A percentile compares a stretch with the other conserved stretches of the same genome.
Evolutionary conservation across 2,113 vertebrate genomes (phyloP).

Genomic region (Cyanoramphus novaezelandiae): DNA sequence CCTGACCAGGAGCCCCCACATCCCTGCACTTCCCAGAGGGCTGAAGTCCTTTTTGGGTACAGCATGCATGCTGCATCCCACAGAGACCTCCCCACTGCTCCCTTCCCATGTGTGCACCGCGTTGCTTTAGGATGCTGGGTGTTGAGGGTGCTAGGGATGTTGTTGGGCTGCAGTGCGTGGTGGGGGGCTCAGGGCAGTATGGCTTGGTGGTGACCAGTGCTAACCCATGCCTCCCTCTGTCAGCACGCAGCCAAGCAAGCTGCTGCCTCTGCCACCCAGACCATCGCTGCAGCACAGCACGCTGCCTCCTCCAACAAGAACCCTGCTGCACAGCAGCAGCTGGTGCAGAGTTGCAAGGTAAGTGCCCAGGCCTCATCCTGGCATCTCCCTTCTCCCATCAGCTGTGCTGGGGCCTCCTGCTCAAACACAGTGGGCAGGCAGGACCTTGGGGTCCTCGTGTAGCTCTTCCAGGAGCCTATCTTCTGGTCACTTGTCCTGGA

Average conservation of each 20-base stretch:
- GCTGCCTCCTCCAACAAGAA: slow-evolving; percentile 90
- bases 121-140: background rate
- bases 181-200: accelerated
- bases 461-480: background rate
- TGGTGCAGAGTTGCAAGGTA: slow-evolving; percentile 97
- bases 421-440: background rate
- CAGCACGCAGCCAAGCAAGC: slow-evolving; percentile 94
- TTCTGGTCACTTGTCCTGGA: background rate
- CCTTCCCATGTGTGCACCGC: background rate
- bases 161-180: accelerated
- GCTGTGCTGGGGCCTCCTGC: accelerated
- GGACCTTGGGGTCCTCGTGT: background rate
- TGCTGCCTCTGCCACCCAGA: slow-evolving; percentile 91
- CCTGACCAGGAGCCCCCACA: accelerated
- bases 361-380: background rate
- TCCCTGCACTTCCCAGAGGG: background rate
- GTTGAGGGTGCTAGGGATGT: accelerated
- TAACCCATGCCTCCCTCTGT: background rate
- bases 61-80: accelerated
- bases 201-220: background rate
- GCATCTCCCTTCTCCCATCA: background rate
- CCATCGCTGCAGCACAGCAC: slow-evolving; percentile 90
- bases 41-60: background rate
- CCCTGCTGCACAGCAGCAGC: slow-evolving; percentile 90
- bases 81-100: background rate